Conservation (phyloP, 2,113 vertebrate genomes). For the Rhinopithecus roxellana region DNA sequence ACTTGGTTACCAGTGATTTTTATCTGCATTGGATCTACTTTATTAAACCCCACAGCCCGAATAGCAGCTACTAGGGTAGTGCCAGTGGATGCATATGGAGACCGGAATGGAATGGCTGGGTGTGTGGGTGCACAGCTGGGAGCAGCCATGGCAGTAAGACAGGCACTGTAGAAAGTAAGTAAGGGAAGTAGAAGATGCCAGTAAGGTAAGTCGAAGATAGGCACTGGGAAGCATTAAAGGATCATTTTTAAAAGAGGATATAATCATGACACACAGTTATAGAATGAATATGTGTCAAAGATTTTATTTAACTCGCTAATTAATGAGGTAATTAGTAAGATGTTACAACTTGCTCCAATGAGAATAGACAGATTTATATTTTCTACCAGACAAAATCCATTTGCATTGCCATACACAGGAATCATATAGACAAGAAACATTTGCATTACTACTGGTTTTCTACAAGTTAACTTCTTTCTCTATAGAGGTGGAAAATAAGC, state of each 20-base stretch:
- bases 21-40: neutral
- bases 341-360: neutral
- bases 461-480: neutral
- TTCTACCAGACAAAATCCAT: neutral
- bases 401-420: neutral
- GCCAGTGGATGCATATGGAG: neutral
- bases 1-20: neutral
- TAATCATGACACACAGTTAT: neutral
- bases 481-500: neutral
- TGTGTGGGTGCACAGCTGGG: neutral
- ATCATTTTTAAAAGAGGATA: neutral
- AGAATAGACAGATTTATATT: neutral
- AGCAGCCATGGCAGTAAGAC: neutral
- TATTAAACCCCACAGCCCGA: neutral
- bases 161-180: too few relatives aligned
- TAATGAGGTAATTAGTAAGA: neutral
- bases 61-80: neutral
- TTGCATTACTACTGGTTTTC: neutral
- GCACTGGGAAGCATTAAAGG: neutral
- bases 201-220: neutral
- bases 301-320: neutral
- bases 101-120: neutral
- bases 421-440: neutral
- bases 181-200: too few relatives aligned
- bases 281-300: neutral